A percentile compares a stretch with the other conserved stretches of the same genome.
Conservation (phyloP, 2,797 vertebrate genomes). For the Clarias platycephalus region DNA sequence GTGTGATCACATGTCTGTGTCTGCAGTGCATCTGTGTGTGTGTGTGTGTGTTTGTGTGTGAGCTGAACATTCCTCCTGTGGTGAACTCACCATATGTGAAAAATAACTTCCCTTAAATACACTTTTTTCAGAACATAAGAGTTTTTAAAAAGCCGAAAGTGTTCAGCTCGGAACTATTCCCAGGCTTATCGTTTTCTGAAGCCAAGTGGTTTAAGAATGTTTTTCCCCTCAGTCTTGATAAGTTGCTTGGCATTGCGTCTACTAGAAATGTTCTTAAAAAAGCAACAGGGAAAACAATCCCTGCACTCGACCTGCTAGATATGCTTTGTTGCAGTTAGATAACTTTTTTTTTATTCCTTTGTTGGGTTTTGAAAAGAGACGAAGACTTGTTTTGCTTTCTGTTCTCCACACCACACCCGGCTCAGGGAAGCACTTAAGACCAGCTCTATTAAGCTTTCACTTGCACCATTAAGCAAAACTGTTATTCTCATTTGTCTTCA, state of each 20-base stretch:
- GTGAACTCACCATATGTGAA: background rate
- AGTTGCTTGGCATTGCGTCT: background rate
- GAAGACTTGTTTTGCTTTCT: slow-evolving; percentile 5
- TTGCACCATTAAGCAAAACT: slow-evolving; percentile 26
- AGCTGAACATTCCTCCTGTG: background rate
- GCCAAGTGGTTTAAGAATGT: background rate
- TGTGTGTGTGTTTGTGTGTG: slow-evolving; percentile 4
- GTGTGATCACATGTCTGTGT: background rate
- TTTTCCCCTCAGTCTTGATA: background rate
- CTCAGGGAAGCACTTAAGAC: background rate
- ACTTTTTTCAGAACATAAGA: too few relatives aligned
- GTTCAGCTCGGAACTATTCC: background rate
- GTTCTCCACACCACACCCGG: background rate
- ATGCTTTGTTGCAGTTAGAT: background rate
- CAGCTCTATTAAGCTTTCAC: slow-evolving; percentile 8
- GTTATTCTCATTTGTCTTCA: slow-evolving; percentile 17
- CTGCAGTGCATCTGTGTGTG: background rate
- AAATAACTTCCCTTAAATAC: slow-evolving; percentile 1
- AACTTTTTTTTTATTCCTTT: background rate
- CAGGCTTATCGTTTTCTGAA: background rate
- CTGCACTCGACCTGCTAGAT: background rate
- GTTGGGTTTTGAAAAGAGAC: background rate
- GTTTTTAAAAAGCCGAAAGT: background rate
- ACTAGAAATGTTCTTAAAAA: background rate
- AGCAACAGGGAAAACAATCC: too few relatives aligned